These are phyloP conservation scores for Bombus confusus DNA, from an alignment of 1,140 invertebrate genomes.

Conservation along the genomic window DNA sequence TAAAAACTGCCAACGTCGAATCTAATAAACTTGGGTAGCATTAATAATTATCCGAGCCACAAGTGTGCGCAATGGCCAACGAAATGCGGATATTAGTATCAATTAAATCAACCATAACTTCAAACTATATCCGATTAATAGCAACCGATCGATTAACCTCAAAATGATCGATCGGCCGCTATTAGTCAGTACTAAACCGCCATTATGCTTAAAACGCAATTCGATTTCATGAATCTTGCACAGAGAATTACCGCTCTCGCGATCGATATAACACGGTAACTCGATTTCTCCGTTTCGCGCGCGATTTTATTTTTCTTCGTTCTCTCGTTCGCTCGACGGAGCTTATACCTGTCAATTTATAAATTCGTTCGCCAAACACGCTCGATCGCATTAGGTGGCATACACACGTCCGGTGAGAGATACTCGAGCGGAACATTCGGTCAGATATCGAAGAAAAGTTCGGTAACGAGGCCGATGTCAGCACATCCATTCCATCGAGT, in stretches of 20 bases:
- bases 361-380: slow-evolving; percentile 64
- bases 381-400: slow-evolving; percentile 21
- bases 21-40: background rate
- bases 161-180: background rate
- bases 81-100: background rate
- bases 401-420: background rate
- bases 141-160: background rate
- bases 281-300: slow-evolving; percentile 1
- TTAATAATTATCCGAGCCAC: background rate
- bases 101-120: slow-evolving; percentile 4
- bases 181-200: background rate
- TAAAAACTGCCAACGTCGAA: background rate
- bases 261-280: background rate
- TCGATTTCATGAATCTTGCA: background rate
- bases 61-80: background rate
- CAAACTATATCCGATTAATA: background rate
- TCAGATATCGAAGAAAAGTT: slow-evolving; percentile 17
- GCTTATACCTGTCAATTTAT: slow-evolving; percentile 69
- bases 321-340: slow-evolving; percentile 39
- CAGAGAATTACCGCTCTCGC: background rate
- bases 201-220: background rate
- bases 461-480: slow-evolving; percentile 5
- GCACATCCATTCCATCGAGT: background rate
- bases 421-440: slow-evolving; percentile 2
- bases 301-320: slow-evolving; percentile 40